Evolutionary conservation across 2,113 vertebrate species (phyloP), one percentile per base, ranked within the genome.

Genomic region (Clarias gariepinus): DNA sequence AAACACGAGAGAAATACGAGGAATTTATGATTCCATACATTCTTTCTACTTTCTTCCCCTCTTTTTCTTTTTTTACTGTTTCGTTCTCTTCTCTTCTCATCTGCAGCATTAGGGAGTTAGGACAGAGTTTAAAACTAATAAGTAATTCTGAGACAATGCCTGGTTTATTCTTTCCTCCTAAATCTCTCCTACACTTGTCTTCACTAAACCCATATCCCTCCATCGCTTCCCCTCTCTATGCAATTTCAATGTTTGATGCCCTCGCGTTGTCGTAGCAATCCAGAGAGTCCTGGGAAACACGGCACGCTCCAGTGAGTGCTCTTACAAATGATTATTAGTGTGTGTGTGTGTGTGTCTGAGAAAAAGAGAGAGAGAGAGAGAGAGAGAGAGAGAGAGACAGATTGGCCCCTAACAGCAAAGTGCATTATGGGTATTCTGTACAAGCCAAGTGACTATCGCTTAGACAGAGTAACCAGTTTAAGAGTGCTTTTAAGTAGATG

Each of bases 221-320:
- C 58, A 57, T 81, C 21, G 30, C 60, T 82, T 47, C 30, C 77
- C 87, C 61, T 66, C 41, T 83, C 66, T 80, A 28, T 74, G 90
- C 57, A 84, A 89, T 83, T 86, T 82, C 28, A 81, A 86, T 71
- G 73, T 82, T 76, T 66, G 30, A 55, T 33, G 85, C 81, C 53
- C 77, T 86, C 19, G 18, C 89, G 90, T 89, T 89, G 88, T 88
- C 81, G 79, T 89, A 89, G 88, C 66, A 82, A 89, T 89, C 82
- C 52, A 53, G 23, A 61, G 76, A 83, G 47, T 82, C 81, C 84
- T 84, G 82, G 69, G 82, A 90, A 88, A 88, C 83, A 85, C 86
- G 84, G 60, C 87, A 84, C 25, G 89, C 76, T 86, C 55, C 89
- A 85, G 76, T 41, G 85, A 88, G 87, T 58, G 47, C 89, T 33